Evolutionary conservation across 2,797 vertebrate species (phyloP), one percentile per base, ranked within the genome.

Genomic region (Hyperoplus immaculatus): DNA sequence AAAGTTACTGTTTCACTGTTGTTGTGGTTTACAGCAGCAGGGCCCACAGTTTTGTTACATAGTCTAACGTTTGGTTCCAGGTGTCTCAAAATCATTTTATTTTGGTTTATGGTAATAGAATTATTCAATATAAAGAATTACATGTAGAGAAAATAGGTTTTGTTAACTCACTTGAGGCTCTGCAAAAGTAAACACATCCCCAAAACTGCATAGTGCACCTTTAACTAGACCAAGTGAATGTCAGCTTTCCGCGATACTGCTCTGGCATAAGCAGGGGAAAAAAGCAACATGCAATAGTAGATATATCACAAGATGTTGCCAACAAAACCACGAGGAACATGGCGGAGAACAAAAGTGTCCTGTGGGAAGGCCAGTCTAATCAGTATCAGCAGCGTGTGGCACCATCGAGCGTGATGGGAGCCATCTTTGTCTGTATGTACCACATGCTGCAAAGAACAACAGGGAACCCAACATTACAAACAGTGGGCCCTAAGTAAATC

Each of bases 401-500:
- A 53, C 61, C 53, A 11, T 43, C 16, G n/a, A 74, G 60, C 79
- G 47, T 46, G 69, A 84, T 47, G 45, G 61, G 47, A 58, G 56
- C 5, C 7, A 43, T 36, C 69, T 81, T 64, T 58, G 41, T 81
- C 71, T 80, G 80, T 18, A 4, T 57, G 56, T 78, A 47, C 63
- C 69, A 53, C 56, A 82, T 57, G 68, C 53, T 8, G 46, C 65
- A 39, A 71, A 78, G 58, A 71, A 67, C 74, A 46, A 63, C 55
- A 41, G 80, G 75, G 77, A 77, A 56, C 77, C 68, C 51, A 29
- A 77, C 75, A 80, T 69, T n/a, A 78, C 46, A 75, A 18, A n/a
- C 21, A 60, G 21, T 21, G 21, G 21, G 21, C 21, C 21, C 64
- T 42, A 16, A 21, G 72, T 73, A 78, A 81, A 82, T 81, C 77